Base-by-base conservation (phyloP, 1,140 invertebrate genomes). In the Hirudo medicinalis region DNA sequence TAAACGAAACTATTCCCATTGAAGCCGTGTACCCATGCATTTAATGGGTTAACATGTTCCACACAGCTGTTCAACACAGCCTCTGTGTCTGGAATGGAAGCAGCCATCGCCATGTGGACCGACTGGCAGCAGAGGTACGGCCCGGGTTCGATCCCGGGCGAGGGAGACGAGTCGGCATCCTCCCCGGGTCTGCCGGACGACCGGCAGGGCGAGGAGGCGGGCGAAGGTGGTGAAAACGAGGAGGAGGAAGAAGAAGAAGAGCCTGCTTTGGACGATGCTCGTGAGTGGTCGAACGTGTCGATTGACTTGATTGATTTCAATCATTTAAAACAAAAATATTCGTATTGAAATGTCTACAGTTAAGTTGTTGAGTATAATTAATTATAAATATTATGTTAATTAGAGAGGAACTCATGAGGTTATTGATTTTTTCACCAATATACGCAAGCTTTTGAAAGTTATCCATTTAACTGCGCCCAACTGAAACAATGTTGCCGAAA, bases 1-100 rank as follows among this genome's bases (percentile, higher is more conserved):
- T 63, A 63, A 63, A 4, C 22, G 57, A 63, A n/a, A 63, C 29
- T 63, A 63, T 25, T 63, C 22, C 15, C 43, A 11, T 25, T 63
- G 22, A 22, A 63, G 29, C 57, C 57, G 15, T 9, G 22, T 15
- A n/a, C 57, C 29, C 57, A 63, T 32, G 22, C 6, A 11, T 63
- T 63, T 49, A 49, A 49, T 49, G 43, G 43, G 43, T 49, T 49
- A 49, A 49, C 43, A 49, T 49, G 43, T 49, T 49, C 43, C 57
- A 63, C 57, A 25, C 57, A 63, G 57, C 57, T 63, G 22, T 63
- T 63, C 57, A 63, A 63, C 57, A 63, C 29, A 63, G 57, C 29
- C 22, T 63, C 57, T 13, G 29, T 63, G 22, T 22, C 57, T 32
- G 29, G 29, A 22, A 63, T 63, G 57, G 57, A 63, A 32, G 29